phyloP scores from a whole-genome alignment of 2,797 vertebrate genomes.

The Danionella dracula region DNA sequence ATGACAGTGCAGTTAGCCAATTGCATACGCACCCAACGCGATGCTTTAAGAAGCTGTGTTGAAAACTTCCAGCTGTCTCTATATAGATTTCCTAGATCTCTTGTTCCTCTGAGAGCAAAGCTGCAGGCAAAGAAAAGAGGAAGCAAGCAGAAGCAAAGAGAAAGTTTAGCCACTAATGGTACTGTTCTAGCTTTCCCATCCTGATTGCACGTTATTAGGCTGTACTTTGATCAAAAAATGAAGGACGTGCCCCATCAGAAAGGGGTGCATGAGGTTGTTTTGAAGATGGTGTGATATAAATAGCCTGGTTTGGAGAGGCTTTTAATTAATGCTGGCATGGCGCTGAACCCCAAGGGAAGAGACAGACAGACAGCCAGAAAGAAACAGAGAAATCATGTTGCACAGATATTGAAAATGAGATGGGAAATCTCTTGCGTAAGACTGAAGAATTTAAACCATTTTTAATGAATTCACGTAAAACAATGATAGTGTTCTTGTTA shows the following conservation, averaged over 20 bases:
- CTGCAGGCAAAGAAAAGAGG: neutral
- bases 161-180: neutral
- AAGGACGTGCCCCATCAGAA: conserved; percentile 1
- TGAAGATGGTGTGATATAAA: conserved; percentile 55
- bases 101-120: neutral
- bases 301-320: conserved; percentile 48
- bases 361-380: neutral
- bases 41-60: neutral
- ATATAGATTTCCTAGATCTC: conserved; percentile 1
- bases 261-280: conserved; percentile 52
- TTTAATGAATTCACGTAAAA: no score
- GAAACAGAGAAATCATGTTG: neutral
- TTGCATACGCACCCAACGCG: neutral
- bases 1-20: conserved; percentile 6
- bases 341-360: conserved; percentile 23
- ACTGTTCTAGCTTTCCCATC: neutral
- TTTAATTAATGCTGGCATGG: conserved; percentile 48
- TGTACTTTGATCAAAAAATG: neutral
- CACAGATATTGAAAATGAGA: neutral
- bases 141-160: neutral
- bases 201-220: neutral
- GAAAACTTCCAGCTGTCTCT: neutral
- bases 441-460: no score
- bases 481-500: no score
- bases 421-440: neutral